Evolutionary conservation across 2,113 vertebrate genomes (phyloP).

Genomic region (Ophiodon elongatus): DNA sequence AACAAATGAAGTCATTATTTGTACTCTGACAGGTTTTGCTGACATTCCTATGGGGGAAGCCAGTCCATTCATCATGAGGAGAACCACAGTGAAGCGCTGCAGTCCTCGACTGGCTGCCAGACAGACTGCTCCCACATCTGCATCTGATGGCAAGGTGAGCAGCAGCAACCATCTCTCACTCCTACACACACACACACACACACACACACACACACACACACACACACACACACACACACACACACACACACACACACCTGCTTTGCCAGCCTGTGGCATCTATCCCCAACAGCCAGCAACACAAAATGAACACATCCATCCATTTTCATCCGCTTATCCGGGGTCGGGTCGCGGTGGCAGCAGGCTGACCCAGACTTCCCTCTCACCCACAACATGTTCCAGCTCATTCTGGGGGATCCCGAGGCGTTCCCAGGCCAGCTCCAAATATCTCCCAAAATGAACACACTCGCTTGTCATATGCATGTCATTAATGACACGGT

Average conservation of each 20-base stretch:
- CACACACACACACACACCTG: too few species aligned
- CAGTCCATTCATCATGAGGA: conserved; percentile 86
- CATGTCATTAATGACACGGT: too few species aligned
- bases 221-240: neutral
- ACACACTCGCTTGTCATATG: neutral
- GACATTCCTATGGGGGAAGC: conserved; percentile 86
- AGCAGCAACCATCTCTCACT: neutral
- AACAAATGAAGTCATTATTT: neutral
- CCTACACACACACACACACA: neutral
- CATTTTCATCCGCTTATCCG: too few species aligned
- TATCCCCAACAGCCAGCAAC: neutral
- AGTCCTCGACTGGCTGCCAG: conserved; percentile 82
- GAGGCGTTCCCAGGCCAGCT: too few species aligned
- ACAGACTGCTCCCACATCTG: neutral
- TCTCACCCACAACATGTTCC: too few species aligned
- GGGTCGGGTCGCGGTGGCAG: too few species aligned
- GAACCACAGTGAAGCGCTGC: conserved; percentile 83
- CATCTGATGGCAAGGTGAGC: conserved; percentile 66
- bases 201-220: too few species aligned
- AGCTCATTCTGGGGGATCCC: too few species aligned
- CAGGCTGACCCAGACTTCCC: too few species aligned
- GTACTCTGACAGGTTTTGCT: conserved; percentile 85
- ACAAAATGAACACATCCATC: neutral
- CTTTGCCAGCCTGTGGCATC: neutral
- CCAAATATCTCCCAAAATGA: too few species aligned